Percentiles rank a stretch among this genome's conserved stretches.
These are phyloP conservation scores for Cheumatopsyche charites DNA, from an alignment of 1,140 invertebrate species.

Conservation along the genomic window DNA sequence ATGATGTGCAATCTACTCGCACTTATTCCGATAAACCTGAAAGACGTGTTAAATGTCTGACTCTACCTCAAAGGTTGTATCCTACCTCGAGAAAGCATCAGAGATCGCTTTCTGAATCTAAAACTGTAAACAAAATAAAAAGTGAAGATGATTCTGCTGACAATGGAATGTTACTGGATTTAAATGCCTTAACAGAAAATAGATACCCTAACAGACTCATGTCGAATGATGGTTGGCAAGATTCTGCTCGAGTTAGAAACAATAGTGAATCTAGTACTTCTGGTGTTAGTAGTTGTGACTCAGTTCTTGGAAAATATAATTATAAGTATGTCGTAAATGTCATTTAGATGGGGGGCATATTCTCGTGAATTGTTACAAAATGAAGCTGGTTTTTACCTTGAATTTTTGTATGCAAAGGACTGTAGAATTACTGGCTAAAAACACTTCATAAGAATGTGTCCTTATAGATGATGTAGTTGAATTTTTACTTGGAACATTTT, in stretches of 20 bases:
- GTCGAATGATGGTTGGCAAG: slow-evolving; percentile 57
- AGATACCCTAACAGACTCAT: slow-evolving; percentile 54
- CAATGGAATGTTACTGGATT: slow-evolving; percentile 51
- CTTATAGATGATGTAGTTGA: too few relatives aligned
- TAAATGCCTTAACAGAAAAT: slow-evolving; percentile 51
- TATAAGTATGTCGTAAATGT: slow-evolving; percentile 58
- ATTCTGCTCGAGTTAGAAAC: slow-evolving; percentile 58
- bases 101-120: slow-evolving; percentile 68
- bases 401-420: slow-evolving; percentile 27
- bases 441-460: too few relatives aligned
- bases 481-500: neutral
- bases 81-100: slow-evolving; percentile 60
- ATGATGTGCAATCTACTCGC: slow-evolving; percentile 33
- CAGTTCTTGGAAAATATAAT: slow-evolving; percentile 64
- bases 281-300: slow-evolving; percentile 79
- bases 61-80: slow-evolving; percentile 60
- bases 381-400: slow-evolving; percentile 18
- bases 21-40: slow-evolving; percentile 50
- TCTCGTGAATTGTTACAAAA: slow-evolving; percentile 41
- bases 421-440: too few relatives aligned
- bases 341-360: too few relatives aligned
- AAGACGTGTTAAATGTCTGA: slow-evolving; percentile 61
- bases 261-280: slow-evolving; percentile 79
- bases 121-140: slow-evolving; percentile 62
- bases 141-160: slow-evolving; percentile 49